Conservation (phyloP, 2,113 vertebrate genomes). For the Crotalus viridis region DNA sequence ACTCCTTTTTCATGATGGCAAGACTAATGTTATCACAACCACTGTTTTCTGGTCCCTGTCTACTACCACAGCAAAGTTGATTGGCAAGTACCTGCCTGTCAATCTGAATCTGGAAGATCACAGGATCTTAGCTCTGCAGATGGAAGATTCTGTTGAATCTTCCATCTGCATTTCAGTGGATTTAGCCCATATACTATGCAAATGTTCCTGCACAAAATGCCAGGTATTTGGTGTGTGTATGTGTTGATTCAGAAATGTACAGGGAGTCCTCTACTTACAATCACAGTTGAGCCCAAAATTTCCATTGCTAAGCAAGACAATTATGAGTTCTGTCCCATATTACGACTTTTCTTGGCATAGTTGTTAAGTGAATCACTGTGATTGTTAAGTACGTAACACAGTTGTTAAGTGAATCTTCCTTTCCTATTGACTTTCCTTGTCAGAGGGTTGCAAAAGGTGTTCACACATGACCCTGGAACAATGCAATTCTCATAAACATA, state of each 20-base stretch:
- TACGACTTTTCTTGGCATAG: no score
- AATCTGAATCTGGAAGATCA: neutral
- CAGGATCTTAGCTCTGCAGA: neutral
- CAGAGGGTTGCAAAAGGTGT: neutral
- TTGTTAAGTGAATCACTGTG: neutral
- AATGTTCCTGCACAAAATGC: neutral
- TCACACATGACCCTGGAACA: neutral
- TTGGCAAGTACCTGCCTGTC: neutral
- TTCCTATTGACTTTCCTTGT: neutral
- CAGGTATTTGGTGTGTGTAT: neutral
- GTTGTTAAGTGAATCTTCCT: neutral
- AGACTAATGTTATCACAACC: neutral
- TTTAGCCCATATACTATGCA: neutral
- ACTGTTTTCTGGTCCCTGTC: neutral
- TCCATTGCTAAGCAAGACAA: neutral
- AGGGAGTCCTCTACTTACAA: neutral
- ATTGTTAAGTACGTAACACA: neutral
- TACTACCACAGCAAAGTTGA: neutral
- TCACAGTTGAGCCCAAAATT: neutral
- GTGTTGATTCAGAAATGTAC: neutral
- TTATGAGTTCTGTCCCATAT: neutral
- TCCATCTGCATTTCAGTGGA: neutral
- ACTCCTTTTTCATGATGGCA: neutral
- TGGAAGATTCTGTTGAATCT: neutral
- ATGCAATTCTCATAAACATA: neutral